These are phyloP conservation scores for Drosophila algonquin DNA, from an alignment of 2,888 invertebrate species.

Conservation along the genomic window DNA sequence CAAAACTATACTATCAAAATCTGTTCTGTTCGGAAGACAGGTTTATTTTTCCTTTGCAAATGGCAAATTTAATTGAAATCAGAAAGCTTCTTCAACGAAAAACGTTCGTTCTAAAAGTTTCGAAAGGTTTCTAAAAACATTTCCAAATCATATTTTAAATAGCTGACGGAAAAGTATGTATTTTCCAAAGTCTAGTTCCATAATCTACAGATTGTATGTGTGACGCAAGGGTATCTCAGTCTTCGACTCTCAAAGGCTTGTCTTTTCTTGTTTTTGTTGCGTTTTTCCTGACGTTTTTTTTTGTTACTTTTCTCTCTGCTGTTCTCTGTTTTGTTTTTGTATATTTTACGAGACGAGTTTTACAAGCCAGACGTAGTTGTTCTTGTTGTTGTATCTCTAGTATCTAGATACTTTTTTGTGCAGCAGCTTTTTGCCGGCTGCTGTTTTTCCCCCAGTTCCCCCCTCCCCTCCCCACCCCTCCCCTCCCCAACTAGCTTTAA, in stretches of 20 bases:
- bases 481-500: slow-evolving; percentile 39
- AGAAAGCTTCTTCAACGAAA: too few species aligned
- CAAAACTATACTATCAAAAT: not conserved
- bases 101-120: too few species aligned
- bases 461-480: not conserved
- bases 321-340: slow-evolving; percentile 38
- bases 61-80: too few species aligned
- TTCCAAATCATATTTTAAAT: too few species aligned
- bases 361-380: slow-evolving; percentile 30
- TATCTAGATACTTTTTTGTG: slow-evolving; percentile 63
- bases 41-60: too few species aligned
- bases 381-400: slow-evolving; percentile 36
- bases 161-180: too few species aligned
- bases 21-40: too few species aligned
- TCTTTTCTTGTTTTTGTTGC: slow-evolving; percentile 6
- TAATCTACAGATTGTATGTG: too few species aligned
- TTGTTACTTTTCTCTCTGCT: slow-evolving; percentile 21
- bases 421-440: slow-evolving; percentile 31
- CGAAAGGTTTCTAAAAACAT: too few species aligned
- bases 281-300: slow-evolving; percentile 37
- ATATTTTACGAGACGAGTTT: slow-evolving; percentile 66
- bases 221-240: not conserved
- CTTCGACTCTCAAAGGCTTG: not conserved
- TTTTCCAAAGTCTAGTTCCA: too few species aligned
- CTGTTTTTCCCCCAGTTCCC: slow-evolving; percentile 27